Evolutionary conservation across 2,113 vertebrate species (phyloP), one percentile per base, ranked within the genome.

Genomic region (Malaclemys terrapin): DNA sequence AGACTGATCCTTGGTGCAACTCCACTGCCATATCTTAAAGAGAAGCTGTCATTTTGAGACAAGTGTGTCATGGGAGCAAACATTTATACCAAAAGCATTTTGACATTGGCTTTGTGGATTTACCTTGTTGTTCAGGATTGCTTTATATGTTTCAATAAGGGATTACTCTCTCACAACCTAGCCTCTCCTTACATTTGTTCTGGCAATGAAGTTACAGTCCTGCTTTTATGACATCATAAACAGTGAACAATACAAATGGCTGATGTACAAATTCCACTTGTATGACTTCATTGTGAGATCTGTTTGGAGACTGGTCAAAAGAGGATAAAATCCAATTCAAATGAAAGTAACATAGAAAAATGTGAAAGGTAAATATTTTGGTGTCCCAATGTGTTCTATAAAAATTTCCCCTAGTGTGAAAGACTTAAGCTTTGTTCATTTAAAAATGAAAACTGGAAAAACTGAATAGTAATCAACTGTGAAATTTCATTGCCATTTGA

Each of bases 151-250:
- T 16, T 25, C 57, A 31, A 42, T 69, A 8, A 42, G 85, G 56
- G 14, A 38, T 87, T 90, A 86, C 52, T 87, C 4, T 27, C 4
- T 4, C 42, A 22, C 84, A 92, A 79, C 78, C 56, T 53, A 91
- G 35, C 22, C 78, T 92, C 8, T 86, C 54, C 4, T 89, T 85
- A 0, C 35, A 45, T 88, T 82, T 45, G 45, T 78, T 65, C 76
- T 86, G 90, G 52, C 45, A 81, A 57, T 93, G 56, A 88, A 84
- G 90, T 90, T 90, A 86, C 79, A 75, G 91, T 90, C 91, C 52
- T 87, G 85, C 95, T 97, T 94, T 85, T 90, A 82, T 93, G 89
- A 91, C 92, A 93, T 45, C 38, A 95, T n/a, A 89, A 91, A 91
- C 75, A 92, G 50, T 76, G 93, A 89, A 82, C 85, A 91, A 35